These are phyloP conservation scores for Neodiprion lecontei DNA, from an alignment of 1,140 invertebrate species.

Conservation along the genomic window DNA sequence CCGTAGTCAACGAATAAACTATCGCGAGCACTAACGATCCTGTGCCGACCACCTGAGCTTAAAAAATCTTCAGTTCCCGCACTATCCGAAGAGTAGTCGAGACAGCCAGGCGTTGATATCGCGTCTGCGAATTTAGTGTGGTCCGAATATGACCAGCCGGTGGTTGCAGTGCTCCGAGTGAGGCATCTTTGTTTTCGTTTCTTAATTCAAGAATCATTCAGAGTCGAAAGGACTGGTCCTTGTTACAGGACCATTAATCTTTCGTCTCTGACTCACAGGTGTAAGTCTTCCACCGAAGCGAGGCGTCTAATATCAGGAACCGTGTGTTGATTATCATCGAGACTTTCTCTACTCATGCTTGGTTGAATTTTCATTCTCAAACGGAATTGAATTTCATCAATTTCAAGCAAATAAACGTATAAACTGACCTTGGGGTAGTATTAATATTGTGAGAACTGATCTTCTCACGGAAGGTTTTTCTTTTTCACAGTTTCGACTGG, in stretches of 20 bases:
- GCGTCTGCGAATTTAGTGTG: no score
- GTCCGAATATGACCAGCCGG: no score
- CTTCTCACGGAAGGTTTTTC: neutral
- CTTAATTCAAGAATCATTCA: slow-evolving; percentile 59
- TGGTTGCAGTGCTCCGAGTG: no score
- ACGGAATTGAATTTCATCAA: slow-evolving; percentile 26
- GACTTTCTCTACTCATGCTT: neutral
- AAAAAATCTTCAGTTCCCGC: no score
- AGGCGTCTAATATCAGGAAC: neutral
- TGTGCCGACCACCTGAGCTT: no score
- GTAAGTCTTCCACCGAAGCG: slow-evolving; percentile 44
- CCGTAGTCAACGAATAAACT: no score
- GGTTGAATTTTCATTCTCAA: slow-evolving; percentile 2
- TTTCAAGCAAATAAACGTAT: slow-evolving; percentile 55
- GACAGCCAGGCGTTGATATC: no score
- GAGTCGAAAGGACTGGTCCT: slow-evolving; percentile 53
- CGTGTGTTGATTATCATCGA: no score
- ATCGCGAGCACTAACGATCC: no score
- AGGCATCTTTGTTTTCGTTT: no score
- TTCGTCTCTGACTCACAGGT: slow-evolving; percentile 69
- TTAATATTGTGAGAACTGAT: neutral
- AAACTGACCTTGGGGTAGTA: neutral
- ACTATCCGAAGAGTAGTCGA: no score
- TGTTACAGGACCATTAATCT: slow-evolving; percentile 73
- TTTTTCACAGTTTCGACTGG: no score